phyloP scores from a whole-genome alignment of 2,888 invertebrate genomes.

The Ptilodon capucinus region DNA sequence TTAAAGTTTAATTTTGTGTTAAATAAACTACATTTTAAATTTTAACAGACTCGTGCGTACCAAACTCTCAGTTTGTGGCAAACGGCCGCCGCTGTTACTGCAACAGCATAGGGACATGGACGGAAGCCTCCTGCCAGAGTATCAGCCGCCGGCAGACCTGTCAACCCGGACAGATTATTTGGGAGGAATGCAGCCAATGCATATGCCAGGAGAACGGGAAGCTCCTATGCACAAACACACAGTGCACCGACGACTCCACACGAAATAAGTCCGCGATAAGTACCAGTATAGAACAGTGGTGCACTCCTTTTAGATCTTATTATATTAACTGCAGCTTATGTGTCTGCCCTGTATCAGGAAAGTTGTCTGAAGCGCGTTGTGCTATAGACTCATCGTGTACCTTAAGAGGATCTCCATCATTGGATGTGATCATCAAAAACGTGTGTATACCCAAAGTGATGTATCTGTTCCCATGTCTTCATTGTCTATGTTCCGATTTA shows the following conservation, averaged over 20 bases:
- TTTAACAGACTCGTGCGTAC: conserved; percentile 57
- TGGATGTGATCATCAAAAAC: conserved; percentile 38
- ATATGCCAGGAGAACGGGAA: conserved; percentile 61
- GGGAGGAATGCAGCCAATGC: conserved; percentile 66
- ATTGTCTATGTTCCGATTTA: conserved; percentile 62
- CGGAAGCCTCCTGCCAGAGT: conserved; percentile 49
- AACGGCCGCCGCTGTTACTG: conserved; percentile 61
- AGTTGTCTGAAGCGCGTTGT: conserved; percentile 60
- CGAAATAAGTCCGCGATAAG: conserved; percentile 13
- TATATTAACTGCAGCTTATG: conserved; percentile 68
- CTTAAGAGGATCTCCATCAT: conserved; percentile 27
- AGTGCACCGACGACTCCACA: conserved; percentile 39
- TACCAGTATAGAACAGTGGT: conserved; percentile 32
- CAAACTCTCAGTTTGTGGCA: conserved; percentile 56
- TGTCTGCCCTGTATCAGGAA: conserved; percentile 64
- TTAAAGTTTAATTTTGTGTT: too few species aligned
- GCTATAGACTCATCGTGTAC: conserved; percentile 58
- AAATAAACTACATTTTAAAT: conserved; percentile 4
- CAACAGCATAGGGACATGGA: conserved; percentile 55
- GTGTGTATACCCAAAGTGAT: conserved; percentile 68
- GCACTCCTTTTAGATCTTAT: conserved; percentile 63
- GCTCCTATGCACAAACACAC: conserved; percentile 50
- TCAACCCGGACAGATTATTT: conserved; percentile 55
- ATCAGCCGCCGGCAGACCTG: conserved; percentile 48
- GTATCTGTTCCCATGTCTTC: conserved; percentile 65